Conservation (phyloP, 37 sponge, comb jelly and placozoan species). For the Beroe ovata region DNA sequence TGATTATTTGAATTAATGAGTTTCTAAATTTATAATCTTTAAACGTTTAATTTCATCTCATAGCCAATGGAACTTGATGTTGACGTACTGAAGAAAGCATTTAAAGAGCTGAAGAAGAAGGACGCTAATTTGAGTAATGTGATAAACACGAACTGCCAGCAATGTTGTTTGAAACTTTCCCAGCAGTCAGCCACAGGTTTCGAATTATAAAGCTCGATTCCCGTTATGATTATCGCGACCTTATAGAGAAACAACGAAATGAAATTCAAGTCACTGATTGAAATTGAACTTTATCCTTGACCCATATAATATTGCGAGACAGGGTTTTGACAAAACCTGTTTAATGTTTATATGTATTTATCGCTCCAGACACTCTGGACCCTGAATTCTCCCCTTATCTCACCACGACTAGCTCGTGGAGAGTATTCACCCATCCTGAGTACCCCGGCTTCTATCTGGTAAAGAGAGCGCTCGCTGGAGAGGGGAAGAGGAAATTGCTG, state of each 20-base stretch:
- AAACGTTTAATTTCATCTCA: background rate
- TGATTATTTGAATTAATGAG: background rate
- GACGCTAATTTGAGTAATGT: background rate
- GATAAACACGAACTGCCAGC: background rate
- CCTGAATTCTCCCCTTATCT: too few relatives aligned
- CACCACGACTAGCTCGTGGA: too few relatives aligned
- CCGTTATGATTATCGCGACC: too few relatives aligned
- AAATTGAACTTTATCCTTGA: too few relatives aligned
- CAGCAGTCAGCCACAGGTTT: too few relatives aligned
- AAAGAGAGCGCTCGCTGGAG: background rate
- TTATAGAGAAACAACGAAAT: too few relatives aligned
- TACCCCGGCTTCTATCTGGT: slow-evolving; percentile 7
- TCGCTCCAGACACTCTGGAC: too few relatives aligned
- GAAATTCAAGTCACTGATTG: too few relatives aligned
- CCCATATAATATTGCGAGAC: too few relatives aligned
- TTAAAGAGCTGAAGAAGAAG: slow-evolving; percentile 23
- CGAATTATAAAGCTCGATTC: too few relatives aligned
- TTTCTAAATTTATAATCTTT: background rate
- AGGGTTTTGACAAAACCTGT: too few relatives aligned
- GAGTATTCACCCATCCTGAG: background rate
- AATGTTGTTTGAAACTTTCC: background rate
- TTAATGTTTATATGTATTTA: too few relatives aligned
- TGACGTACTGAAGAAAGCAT: slow-evolving; percentile 12
- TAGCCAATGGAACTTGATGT: background rate
- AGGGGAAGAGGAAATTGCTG: background rate